A percentile compares a stretch with the other conserved stretches of the same genome.
phyloP scores from a whole-genome alignment of 2,888 invertebrate genomes.

The Ophion obscuratus region DNA sequence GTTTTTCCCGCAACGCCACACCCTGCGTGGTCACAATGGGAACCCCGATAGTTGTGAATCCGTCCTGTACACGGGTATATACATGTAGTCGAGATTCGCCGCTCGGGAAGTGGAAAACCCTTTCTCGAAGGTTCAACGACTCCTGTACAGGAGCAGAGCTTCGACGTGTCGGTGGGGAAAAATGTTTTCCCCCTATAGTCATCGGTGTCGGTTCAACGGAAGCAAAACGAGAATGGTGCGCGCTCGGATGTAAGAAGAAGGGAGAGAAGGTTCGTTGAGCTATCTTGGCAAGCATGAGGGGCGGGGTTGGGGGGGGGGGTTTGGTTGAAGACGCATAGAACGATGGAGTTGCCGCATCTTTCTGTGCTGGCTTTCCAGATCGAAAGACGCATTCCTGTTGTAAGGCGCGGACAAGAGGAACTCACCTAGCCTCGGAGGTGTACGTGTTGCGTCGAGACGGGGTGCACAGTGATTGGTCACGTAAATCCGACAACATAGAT shows the following conservation, averaged over 20 bases:
- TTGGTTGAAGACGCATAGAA: conserved; percentile 40
- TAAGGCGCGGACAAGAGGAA: conserved; percentile 21
- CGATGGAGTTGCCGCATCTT: conserved; percentile 16
- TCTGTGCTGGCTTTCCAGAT: conserved; percentile 38
- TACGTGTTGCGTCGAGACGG: neutral
- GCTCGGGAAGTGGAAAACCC: conserved; percentile 49
- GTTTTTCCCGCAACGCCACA: too few species aligned
- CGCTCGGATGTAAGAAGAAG: conserved; percentile 3
- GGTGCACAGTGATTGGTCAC: neutral
- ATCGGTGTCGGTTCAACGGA: conserved; percentile 28
- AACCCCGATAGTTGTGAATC: too few species aligned
- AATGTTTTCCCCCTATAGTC: conserved; percentile 22
- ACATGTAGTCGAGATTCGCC: conserved; percentile 6
- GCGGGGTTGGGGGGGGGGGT: conserved; percentile 25
- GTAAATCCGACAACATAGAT: neutral
- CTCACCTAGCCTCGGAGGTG: conserved; percentile 30
- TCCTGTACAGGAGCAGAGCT: conserved; percentile 6
- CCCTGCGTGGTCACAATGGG: too few species aligned
- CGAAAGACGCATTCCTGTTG: conserved; percentile 55
- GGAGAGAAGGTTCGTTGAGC: conserved; percentile 38
- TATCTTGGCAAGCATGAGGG: conserved; percentile 16
- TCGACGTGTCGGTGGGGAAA: conserved; percentile 10
- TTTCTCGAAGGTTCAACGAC: conserved; percentile 54
- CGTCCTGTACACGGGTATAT: neutral
- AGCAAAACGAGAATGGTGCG: conserved; percentile 20